Evolutionary conservation across 2,888 invertebrate genomes (phyloP).

Genomic region (Sinotaia quadrata): DNA sequence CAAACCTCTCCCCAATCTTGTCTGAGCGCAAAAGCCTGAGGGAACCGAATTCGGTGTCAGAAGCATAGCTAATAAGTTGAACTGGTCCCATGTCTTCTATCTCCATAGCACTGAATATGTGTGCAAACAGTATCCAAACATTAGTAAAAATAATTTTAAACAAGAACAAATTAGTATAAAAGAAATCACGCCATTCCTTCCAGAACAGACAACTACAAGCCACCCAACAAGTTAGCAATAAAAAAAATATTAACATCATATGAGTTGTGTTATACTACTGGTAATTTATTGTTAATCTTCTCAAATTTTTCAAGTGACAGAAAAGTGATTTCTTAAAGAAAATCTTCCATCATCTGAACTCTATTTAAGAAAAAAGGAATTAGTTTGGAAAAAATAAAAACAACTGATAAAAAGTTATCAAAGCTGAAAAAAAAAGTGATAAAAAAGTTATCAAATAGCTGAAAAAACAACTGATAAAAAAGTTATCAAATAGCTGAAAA

Average conservation of each 20-base stretch:
- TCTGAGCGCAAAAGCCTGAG: slow-evolving; percentile 48
- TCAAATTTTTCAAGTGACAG: too few species aligned
- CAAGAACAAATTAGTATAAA: too few species aligned
- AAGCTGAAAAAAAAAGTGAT: background rate
- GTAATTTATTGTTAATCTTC: too few species aligned
- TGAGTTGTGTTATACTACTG: too few species aligned
- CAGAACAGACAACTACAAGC: background rate
- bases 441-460: background rate
- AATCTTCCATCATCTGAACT: too few species aligned
- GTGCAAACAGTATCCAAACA: too few species aligned
- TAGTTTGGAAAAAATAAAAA: background rate
- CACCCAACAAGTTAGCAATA: too few species aligned
- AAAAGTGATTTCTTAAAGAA: too few species aligned
- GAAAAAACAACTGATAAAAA: background rate
- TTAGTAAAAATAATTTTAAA: too few species aligned
- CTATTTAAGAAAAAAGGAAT: too few species aligned
- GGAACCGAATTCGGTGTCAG: slow-evolving; percentile 59
- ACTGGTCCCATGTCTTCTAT: slow-evolving; percentile 62
- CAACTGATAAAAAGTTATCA: background rate
- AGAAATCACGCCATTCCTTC: background rate
- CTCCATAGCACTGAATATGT: slow-evolving; percentile 40
- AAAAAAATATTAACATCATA: too few species aligned
- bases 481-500: background rate
- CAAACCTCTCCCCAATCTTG: slow-evolving; percentile 8
- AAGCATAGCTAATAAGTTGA: slow-evolving; percentile 64